These are phyloP conservation scores for Urocitellus parryii DNA, from an alignment of 2,113 vertebrate genomes.

Conservation along the genomic window DNA sequence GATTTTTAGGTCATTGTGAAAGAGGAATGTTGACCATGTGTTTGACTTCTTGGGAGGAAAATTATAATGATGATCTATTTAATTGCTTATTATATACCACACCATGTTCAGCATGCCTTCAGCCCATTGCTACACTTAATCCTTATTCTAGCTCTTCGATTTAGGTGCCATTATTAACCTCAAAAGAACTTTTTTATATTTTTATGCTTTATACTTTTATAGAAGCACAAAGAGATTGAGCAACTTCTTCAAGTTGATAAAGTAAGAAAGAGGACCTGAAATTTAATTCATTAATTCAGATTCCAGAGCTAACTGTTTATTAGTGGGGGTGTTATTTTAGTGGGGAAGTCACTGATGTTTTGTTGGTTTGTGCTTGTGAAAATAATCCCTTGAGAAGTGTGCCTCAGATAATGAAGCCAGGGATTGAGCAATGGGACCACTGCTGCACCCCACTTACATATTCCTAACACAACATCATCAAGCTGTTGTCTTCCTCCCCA, in stretches of 20 bases:
- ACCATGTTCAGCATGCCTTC: not conserved
- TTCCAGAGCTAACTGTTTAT: not conserved
- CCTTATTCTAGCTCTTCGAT: not conserved
- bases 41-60: slow-evolving; percentile 19
- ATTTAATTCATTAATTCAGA: slow-evolving; percentile 6
- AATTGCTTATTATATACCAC: not conserved
- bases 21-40: not conserved
- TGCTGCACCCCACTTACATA: not conserved
- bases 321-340: not conserved
- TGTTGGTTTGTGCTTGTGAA: not conserved
- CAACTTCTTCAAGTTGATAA: not conserved
- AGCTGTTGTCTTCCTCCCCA: not conserved
- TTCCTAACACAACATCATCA: not conserved
- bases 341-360: not conserved
- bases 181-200: not conserved
- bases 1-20: not conserved
- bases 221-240: not conserved
- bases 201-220: slow-evolving; percentile 30
- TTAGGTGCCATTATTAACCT: not conserved
- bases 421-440: not conserved
- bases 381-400: slow-evolving; percentile 1
- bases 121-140: not conserved
- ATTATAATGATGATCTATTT: not conserved
- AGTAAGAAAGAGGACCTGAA: not conserved
- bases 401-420: not conserved